These are phyloP conservation scores for Salarias fasciatus DNA, from an alignment of 2,797 vertebrate species.

Conservation along the genomic window DNA sequence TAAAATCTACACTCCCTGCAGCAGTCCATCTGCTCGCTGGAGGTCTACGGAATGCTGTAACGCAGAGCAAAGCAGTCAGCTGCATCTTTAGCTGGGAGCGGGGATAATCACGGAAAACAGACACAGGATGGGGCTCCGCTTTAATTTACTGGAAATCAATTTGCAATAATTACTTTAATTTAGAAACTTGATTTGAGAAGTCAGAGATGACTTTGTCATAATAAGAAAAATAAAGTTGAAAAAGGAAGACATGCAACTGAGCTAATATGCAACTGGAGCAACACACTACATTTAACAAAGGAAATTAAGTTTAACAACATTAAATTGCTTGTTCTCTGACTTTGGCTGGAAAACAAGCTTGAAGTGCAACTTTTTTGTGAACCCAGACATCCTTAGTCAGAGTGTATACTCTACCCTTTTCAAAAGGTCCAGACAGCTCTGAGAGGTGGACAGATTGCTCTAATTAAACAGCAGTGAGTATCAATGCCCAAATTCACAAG, in stretches of 20 bases:
- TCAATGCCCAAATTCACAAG: neutral
- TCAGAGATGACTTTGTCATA: slow-evolving; percentile 19
- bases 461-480: neutral
- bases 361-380: neutral
- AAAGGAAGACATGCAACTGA: too few relatives aligned
- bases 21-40: slow-evolving; percentile 49
- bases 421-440: neutral
- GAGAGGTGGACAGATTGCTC: slow-evolving; percentile 17
- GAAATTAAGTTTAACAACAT: neutral
- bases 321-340: neutral
- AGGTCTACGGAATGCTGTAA: slow-evolving; percentile 26
- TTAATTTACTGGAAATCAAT: slow-evolving; percentile 67
- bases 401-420: neutral
- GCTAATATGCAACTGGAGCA: too few relatives aligned
- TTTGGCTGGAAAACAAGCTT: neutral
- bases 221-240: too few relatives aligned
- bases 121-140: slow-evolving; percentile 29
- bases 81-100: slow-evolving; percentile 20
- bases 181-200: slow-evolving; percentile 54
- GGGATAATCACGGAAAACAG: slow-evolving; percentile 22
- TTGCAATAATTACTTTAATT: slow-evolving; percentile 68
- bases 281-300: too few relatives aligned
- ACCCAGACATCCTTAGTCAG: neutral
- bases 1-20: slow-evolving; percentile 28
- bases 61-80: slow-evolving; percentile 28